These are phyloP conservation scores for Xenops minutus DNA, from an alignment of 2,797 vertebrate genomes.

Conservation along the genomic window DNA sequence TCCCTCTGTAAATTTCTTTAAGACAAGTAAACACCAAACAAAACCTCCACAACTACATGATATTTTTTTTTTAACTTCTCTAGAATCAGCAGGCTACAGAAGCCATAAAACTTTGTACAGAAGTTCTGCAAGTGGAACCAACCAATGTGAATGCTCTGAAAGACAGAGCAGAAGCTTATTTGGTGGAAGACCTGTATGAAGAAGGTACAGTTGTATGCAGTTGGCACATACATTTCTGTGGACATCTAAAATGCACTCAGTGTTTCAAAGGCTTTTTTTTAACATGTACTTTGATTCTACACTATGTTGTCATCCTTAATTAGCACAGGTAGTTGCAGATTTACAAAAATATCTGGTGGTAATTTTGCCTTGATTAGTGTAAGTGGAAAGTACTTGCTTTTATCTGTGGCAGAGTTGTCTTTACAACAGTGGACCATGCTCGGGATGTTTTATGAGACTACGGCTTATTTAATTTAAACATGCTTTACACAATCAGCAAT, in stretches of 20 bases:
- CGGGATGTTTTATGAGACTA: not conserved
- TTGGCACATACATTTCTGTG: not conserved
- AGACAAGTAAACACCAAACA: not conserved
- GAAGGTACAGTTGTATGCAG: conserved; percentile 79
- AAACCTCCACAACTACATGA: not conserved
- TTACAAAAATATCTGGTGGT: not conserved
- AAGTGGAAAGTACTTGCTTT: not conserved
- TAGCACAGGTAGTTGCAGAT: not conserved
- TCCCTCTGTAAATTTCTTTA: not conserved
- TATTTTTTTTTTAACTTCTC: not conserved
- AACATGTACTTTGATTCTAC: not conserved
- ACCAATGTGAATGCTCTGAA: conserved; percentile 88
- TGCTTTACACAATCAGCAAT: not conserved
- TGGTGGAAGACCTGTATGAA: conserved; percentile 92
- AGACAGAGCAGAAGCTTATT: conserved; percentile 90
- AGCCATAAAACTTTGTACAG: conserved; percentile 86
- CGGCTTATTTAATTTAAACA: not conserved
- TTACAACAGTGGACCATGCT: not conserved
- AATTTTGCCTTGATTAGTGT: conserved; percentile 14
- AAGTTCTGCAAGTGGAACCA: conserved; percentile 84
- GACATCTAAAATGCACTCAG: not conserved
- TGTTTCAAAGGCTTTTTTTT: not conserved
- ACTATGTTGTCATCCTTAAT: not conserved
- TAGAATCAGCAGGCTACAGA: conserved; percentile 84
- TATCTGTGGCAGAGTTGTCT: not conserved